Evolutionary conservation across 2,113 vertebrate genomes (phyloP).

Genomic region (Neogale vison): DNA sequence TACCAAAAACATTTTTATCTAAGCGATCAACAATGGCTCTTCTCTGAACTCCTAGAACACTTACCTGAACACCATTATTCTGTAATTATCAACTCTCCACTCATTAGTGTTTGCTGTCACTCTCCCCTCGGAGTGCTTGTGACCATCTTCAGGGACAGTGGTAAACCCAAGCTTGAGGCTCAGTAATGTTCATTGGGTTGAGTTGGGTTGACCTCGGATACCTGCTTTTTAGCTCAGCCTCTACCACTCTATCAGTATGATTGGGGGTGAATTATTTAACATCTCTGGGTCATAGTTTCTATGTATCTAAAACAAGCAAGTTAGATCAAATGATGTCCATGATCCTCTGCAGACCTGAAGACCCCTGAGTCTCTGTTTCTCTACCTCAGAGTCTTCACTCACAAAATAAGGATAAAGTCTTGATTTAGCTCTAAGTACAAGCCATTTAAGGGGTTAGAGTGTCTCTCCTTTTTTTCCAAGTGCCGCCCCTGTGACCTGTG

Average conservation of each 20-base stretch:
- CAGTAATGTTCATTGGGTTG: not conserved
- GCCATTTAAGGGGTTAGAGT: not conserved
- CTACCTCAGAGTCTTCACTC: not conserved
- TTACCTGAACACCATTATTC: not conserved
- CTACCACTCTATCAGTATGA: not conserved
- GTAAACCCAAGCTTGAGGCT: not conserved
- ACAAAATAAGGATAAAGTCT: not conserved
- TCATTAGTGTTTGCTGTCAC: not conserved
- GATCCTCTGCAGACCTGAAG: not conserved
- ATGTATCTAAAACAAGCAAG: not conserved
- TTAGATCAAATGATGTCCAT: not conserved
- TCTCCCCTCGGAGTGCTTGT: not conserved
- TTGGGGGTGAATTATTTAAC: not conserved
- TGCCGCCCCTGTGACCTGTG: not conserved
- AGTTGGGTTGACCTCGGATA: not conserved
- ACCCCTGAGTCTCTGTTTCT: not conserved
- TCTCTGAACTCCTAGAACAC: not conserved
- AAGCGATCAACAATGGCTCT: not conserved
- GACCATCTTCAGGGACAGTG: not conserved
- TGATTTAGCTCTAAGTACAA: not conserved
- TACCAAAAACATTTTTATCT: not conserved
- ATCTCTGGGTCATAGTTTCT: not conserved
- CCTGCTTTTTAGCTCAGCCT: not conserved
- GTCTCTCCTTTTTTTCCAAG: not conserved
- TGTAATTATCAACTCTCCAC: not conserved